phyloP scores from a whole-genome alignment of 37 sponge, comb jelly and placozoan genomes.

The Cliona cf. orientalis region DNA sequence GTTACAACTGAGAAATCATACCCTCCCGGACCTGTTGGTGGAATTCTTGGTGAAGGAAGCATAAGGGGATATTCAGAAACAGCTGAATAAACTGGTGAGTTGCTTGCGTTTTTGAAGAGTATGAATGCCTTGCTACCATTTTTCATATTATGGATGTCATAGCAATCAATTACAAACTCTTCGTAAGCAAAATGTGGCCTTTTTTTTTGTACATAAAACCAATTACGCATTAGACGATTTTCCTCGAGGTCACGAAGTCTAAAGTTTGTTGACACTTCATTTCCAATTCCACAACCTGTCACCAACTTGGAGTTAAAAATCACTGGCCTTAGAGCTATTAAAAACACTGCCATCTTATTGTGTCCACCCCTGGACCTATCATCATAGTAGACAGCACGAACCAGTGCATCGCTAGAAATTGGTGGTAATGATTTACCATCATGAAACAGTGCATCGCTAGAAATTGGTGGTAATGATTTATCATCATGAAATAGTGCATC shows the following conservation, averaged over 20 bases:
- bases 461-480: no score
- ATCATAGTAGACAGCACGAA: constrained; percentile 14
- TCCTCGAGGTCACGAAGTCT: not conserved
- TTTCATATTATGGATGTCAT: not conserved
- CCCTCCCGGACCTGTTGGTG: not conserved
- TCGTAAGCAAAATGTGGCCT: not conserved
- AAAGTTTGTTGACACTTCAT: not conserved
- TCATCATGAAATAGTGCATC: no score
- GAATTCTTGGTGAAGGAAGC: constrained; percentile 3
- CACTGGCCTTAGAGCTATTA: not conserved
- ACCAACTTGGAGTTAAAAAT: not conserved
- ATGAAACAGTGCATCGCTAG: no score
- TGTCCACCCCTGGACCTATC: constrained; percentile 10
- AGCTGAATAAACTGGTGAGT: not conserved
- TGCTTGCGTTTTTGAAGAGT: not conserved
- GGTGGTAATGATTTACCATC: no score
- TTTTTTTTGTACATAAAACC: no score
- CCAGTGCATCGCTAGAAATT: not conserved
- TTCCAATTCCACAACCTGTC: constrained; percentile 14
- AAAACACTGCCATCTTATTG: not conserved
- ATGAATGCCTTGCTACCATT: constrained; percentile 19
- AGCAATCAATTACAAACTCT: constrained; percentile 3
- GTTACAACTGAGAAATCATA: constrained; percentile 8
- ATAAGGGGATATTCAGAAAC: constrained; percentile 13
- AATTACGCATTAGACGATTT: not conserved